phyloP scores from a whole-genome alignment of 2,888 invertebrate genomes.

The Leptothorax acervorum region DNA sequence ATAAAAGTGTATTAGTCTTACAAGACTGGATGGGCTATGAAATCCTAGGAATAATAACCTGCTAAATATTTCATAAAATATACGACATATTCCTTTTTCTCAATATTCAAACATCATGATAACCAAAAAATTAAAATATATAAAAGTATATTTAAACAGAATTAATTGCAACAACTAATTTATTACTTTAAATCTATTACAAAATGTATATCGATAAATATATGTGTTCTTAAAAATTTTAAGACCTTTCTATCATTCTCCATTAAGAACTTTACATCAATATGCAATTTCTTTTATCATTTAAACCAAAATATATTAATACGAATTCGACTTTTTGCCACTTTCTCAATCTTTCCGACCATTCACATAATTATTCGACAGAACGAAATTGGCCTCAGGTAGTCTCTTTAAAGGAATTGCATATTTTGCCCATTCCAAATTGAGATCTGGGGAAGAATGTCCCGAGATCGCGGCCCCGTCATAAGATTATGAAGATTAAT shows the following conservation, averaged over 20 bases:
- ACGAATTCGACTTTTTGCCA: background rate
- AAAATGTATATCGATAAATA: background rate
- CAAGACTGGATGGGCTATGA: background rate
- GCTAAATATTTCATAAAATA: conserved; percentile 24
- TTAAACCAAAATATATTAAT: background rate
- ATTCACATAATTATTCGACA: conserved; percentile 31
- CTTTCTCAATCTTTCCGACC: background rate
- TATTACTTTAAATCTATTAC: background rate
- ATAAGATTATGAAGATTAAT: conserved; percentile 83
- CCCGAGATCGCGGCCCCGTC: conserved; percentile 55
- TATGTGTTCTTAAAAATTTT: background rate
- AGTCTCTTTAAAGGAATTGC: conserved; percentile 22
- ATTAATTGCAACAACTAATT: background rate
- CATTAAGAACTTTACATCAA: background rate
- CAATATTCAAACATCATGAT: background rate
- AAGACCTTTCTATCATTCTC: background rate
- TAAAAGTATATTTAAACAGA: background rate
- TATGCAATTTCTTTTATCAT: background rate
- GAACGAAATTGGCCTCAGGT: background rate
- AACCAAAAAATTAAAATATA: background rate
- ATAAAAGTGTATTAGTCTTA: background rate
- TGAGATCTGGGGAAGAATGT: conserved; percentile 55
- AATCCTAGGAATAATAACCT: background rate
- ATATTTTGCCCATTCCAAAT: conserved; percentile 47
- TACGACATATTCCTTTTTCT: background rate